Base-by-base conservation (phyloP, 2,888 invertebrate genomes). In the Eretmocerus hayati region DNA sequence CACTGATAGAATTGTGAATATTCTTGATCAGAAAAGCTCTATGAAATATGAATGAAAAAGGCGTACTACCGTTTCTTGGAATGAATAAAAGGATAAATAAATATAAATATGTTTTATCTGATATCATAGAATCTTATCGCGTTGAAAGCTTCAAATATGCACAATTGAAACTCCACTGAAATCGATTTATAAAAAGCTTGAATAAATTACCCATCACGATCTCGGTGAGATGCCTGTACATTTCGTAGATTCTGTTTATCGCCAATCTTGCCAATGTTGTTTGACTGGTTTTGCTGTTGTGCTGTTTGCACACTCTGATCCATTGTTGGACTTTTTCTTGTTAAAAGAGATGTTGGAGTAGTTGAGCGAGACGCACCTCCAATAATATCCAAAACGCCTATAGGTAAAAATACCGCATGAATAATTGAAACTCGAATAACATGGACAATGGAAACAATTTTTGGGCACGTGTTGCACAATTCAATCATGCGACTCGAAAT, bases 311-410 rank as follows among this genome's bases (percentile, higher is more conserved):
- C 84, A 55, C 86, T 84, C 73, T 90, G 87, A 70, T 93, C 92
- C 58, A 83, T 81, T 2, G 90, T 88, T 43, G 90, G 89, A 59
- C 90, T 90, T 72, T 88, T 90, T 63, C 89, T 80, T 56, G 82
- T 82, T 53, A 76, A 60, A 31, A 78, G 74, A 53, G 85, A 83
- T 5, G 85, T 85, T 9, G 90, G 90, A 2, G 90, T 89, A 48
- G 84, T 85, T 44, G 89, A 87, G 46, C 90, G 80, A n/a, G 87
- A 88, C 52, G 80, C 81, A 49, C 81, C 83, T 53, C 83, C 81
- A 61, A 86, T 81, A 60, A 86, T 75, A 71, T 86, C 86, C 67
- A 85, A 71, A 76, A 85, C 81, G 57, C 71, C 71, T 71, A 44
- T 2, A 22, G 22, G 6, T 26, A 26, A 26, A 26, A 6, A n/a